Percentiles rank a stretch among this genome's conserved stretches.
Evolutionary conservation across 1,140 invertebrate species (phyloP).

Genomic region (Armadillidium nasatum): DNA sequence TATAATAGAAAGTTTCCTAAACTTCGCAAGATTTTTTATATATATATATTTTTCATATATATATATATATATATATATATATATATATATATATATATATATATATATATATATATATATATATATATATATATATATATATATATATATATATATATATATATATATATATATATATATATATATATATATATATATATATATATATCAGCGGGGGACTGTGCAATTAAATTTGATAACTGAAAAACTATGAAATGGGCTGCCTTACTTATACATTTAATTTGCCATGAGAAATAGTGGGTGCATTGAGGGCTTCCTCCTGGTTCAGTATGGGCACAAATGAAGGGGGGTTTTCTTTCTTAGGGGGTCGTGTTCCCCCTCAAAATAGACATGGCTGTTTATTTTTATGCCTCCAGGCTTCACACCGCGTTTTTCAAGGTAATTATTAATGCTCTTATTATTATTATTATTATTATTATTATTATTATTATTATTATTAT

Average conservation of each 20-base stretch:
- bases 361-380: neutral
- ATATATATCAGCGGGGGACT: no score
- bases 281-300: constrained; percentile 7
- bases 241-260: neutral
- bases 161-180: no score
- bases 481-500: neutral
- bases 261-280: neutral
- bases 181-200: no score
- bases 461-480: neutral
- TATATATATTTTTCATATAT: no score
- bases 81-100: no score
- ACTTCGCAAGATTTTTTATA: no score
- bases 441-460: neutral
- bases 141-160: no score
- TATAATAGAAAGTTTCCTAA: no score
- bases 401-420: constrained; percentile 28
- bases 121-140: no score
- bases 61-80: no score
- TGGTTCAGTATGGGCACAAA: neutral
- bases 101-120: no score
- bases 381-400: constrained; percentile 22
- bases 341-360: neutral
- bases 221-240: no score
- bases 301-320: neutral
- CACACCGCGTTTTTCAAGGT: constrained; percentile 29